Evolutionary conservation across 2,797 vertebrate species (phyloP), one percentile per base, ranked within the genome.

Genomic region (Pseudochirops corinnae): DNA sequence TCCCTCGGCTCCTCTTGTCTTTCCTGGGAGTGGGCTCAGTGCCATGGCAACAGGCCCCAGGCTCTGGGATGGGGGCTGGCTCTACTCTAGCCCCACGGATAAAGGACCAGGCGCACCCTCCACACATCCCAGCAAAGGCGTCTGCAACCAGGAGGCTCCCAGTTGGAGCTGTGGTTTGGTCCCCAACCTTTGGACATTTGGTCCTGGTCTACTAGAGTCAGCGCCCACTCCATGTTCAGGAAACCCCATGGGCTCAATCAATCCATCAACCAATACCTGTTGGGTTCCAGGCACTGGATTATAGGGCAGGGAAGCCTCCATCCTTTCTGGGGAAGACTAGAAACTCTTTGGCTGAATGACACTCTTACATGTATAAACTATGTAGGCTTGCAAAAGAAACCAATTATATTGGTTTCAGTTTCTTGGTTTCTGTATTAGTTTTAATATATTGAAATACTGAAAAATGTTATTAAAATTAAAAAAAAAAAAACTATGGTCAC

Each of bases 41-140:
- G 92, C 97, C 95, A 96, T 97, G 96, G 97, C 55, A 93, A 98
- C 96, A 60, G 95, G 92, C 93, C 95, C 91, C 50, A 16, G 1
- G 95, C 91, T 96, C 94, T 55, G 58, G 91, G 93, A 5, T 74
- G 62, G 62, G n/a, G 94, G 90, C 28, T 0, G 92, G 95, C 55
- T 96, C 58, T 90, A 93, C 96, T 58, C 24, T 46, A 58, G 57
- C 56, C 58, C 82, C 57, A 4, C 0, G 3, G 55, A 90, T 95
- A 93, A 96, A 90, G 92, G 55, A 24, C 93, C 93, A 91, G 6
- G 7, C 11, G 55, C 46, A 53, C 6, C 82, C 50, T 95, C 93
- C 91, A 31, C 74, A 94, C 5, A 58, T 82, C 60, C 33, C 0
- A 90, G 52, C 1, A 2, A 57, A 2, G 56, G 50, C 7, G 0